A percentile compares a stretch with the other conserved stretches of the same genome.
These are phyloP conservation scores for Scaptomyza reducta DNA, from an alignment of 2,888 invertebrate species.

Conservation along the genomic window DNA sequence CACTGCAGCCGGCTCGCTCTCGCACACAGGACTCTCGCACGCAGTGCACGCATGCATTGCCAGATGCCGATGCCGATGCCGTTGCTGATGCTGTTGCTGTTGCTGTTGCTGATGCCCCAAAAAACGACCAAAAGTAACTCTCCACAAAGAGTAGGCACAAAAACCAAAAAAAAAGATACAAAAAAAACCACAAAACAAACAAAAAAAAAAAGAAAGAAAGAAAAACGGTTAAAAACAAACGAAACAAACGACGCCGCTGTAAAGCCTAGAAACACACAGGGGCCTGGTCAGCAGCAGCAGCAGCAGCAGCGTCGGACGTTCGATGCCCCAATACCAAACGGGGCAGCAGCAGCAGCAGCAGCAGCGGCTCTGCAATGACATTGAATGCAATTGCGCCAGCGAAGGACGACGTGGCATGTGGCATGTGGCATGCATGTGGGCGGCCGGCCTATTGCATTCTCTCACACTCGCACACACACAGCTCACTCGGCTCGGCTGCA, in stretches of 20 bases:
- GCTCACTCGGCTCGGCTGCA: not conserved
- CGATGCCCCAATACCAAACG: slow-evolving; percentile 1
- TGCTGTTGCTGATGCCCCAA: slow-evolving; percentile 28
- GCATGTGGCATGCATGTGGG: slow-evolving; percentile 33
- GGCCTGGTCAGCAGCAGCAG: slow-evolving; percentile 1
- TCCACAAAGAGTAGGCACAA: slow-evolving; percentile 30
- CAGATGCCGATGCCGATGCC: not conserved
- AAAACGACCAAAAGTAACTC: slow-evolving; percentile 58
- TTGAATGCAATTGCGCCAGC: slow-evolving; percentile 61
- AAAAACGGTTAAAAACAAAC: not conserved
- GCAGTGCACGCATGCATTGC: slow-evolving; percentile 40
- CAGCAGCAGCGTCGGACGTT: not conserved
- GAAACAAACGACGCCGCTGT: slow-evolving; percentile 19
- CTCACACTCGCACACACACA: slow-evolving; percentile 13
- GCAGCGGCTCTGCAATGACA: slow-evolving; percentile 55
- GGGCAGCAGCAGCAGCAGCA: not conserved
- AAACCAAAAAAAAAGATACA: not conserved
- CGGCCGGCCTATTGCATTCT: slow-evolving; percentile 38
- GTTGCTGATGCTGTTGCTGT: not conserved
- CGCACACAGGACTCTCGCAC: slow-evolving; percentile 40
- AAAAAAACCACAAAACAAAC: slow-evolving; percentile 20
- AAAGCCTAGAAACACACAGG: slow-evolving; percentile 34
- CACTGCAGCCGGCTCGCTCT: slow-evolving; percentile 68
- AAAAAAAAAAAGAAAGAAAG: slow-evolving; percentile 20
- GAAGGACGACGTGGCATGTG: slow-evolving; percentile 8